Conservation (phyloP, 2,888 invertebrate genomes). For the Lucinisca nassula region DNA sequence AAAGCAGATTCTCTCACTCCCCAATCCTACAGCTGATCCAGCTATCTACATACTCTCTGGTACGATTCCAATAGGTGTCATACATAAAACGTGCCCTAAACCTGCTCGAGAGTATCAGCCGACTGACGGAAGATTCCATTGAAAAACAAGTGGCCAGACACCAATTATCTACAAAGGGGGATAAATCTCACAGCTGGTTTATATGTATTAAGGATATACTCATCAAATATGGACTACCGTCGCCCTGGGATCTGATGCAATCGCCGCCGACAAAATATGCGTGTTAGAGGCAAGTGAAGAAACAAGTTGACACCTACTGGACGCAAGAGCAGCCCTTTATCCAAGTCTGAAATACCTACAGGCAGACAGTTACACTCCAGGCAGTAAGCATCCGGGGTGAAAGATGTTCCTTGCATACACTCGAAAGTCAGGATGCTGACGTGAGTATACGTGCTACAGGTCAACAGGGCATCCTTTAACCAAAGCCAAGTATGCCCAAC, state of each 20-base stretch:
- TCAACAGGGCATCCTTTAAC: not conserved
- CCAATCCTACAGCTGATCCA: not conserved
- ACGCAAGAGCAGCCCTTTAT: not conserved
- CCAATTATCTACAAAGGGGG: not conserved
- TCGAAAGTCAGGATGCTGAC: not conserved
- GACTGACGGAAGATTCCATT: not conserved
- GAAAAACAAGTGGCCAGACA: not conserved
- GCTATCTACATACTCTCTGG: conserved; percentile 3
- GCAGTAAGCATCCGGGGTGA: not conserved
- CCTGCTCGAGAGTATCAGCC: not conserved
- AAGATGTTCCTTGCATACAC: not conserved
- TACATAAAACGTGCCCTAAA: not conserved
- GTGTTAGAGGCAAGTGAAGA: not conserved
- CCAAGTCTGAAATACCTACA: not conserved
- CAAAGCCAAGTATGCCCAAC: not conserved
- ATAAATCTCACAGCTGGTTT: not conserved
- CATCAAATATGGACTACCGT: not conserved
- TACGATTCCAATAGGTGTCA: too few relatives aligned
- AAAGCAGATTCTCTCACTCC: not conserved
- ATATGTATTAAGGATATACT: not conserved
- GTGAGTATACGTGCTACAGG: not conserved
- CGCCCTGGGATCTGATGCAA: not conserved
- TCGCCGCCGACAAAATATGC: not conserved
- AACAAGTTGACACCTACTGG: not conserved
- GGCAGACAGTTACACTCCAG: not conserved